Evolutionary conservation across 2,888 invertebrate species (phyloP).

Genomic region (Antheraea assamensis): DNA sequence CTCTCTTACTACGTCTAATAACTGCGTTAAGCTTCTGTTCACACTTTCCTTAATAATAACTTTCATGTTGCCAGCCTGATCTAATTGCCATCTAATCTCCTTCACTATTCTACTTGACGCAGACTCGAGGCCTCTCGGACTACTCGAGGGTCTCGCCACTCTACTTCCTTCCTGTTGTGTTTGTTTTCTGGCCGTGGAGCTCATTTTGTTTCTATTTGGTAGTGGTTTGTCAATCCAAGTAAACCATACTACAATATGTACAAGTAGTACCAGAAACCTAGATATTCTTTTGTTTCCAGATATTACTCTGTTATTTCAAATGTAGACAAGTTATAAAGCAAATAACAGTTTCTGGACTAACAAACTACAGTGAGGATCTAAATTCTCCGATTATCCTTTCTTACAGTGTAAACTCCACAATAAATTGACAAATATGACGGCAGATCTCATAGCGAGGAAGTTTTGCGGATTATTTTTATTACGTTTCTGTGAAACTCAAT

Average conservation of each 20-base stretch:
- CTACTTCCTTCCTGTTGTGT: no score
- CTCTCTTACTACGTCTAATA: no score
- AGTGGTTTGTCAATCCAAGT: no score
- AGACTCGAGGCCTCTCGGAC: no score
- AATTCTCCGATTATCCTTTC: neutral
- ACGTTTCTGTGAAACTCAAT: neutral
- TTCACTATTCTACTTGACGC: no score
- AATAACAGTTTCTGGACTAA: neutral
- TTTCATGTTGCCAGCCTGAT: no score
- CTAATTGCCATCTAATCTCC: no score
- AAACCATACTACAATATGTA: neutral
- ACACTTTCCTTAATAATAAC: no score
- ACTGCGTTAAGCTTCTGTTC: no score
- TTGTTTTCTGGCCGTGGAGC: no score
- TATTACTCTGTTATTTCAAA: neutral
- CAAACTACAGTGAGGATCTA: neutral
- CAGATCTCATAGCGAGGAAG: conserved; percentile 1
- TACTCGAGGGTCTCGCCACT: no score
- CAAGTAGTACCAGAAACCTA: neutral
- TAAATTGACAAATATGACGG: conserved; percentile 11
- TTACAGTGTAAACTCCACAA: conserved; percentile 14
- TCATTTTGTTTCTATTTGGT: no score
- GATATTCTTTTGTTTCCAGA: neutral
- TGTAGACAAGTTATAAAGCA: neutral
- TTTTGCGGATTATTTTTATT: conserved; percentile 15